These are phyloP conservation scores for Megamerina dolium DNA, from an alignment of 2,888 invertebrate genomes.

Conservation along the genomic window DNA sequence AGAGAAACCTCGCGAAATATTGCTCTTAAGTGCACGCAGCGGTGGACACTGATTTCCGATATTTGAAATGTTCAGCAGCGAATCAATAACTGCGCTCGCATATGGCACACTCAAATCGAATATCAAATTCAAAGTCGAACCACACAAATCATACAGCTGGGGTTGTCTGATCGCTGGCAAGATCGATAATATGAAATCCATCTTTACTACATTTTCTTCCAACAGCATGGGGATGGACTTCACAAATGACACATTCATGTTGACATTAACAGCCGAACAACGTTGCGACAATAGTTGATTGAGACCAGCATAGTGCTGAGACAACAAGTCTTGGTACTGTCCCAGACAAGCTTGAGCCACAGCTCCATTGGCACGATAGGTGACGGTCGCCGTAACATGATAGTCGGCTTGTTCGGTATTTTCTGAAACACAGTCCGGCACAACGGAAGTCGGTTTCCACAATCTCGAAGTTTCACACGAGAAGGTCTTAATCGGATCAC, in stretches of 20 bases:
- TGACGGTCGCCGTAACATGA: conserved; percentile 79
- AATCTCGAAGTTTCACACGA: conserved; percentile 73
- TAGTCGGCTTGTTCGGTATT: conserved; percentile 94
- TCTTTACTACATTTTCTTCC: conserved; percentile 82
- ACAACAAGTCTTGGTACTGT: conserved; percentile 76
- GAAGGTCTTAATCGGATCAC: conserved; percentile 80
- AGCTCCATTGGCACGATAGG: conserved; percentile 84
- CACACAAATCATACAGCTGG: conserved; percentile 90
- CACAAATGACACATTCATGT: conserved; percentile 88
- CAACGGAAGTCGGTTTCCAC: conserved; percentile 84
- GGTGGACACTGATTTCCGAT: conserved; percentile 92
- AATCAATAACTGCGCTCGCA: conserved; percentile 83
- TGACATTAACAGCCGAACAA: conserved; percentile 90
- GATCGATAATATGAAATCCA: conserved; percentile 84
- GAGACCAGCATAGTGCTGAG: conserved; percentile 73
- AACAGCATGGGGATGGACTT: conserved; percentile 72
- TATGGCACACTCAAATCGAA: conserved; percentile 92
- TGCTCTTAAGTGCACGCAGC: conserved; percentile 76
- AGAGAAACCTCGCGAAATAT: conserved; percentile 82
- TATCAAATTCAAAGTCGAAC: conserved; percentile 85
- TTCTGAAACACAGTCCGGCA: conserved; percentile 93
- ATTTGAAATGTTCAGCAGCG: conserved; percentile 78
- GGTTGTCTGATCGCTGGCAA: conserved; percentile 84
- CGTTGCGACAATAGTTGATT: conserved; percentile 81
- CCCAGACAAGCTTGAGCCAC: conserved; percentile 77